Percentiles rank a stretch among this genome's conserved stretches.
These are phyloP conservation scores for Morpho helenor DNA, from an alignment of 2,888 invertebrate species.

Conservation along the genomic window DNA sequence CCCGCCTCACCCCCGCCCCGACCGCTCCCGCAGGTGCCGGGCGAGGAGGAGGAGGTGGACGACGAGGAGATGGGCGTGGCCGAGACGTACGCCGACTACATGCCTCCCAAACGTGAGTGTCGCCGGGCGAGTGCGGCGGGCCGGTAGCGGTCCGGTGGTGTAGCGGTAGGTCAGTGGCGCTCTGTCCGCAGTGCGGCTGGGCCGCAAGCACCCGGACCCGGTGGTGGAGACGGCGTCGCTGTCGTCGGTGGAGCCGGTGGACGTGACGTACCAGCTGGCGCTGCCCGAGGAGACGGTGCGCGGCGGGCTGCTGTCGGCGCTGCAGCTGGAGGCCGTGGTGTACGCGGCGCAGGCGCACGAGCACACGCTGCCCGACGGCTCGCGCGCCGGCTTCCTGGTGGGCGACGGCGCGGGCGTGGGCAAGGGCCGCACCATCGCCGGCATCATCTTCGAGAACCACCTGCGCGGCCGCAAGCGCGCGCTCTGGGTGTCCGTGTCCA, in stretches of 20 bases:
- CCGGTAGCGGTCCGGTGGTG: no score
- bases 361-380: slow-evolving; percentile 91
- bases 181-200: slow-evolving; percentile 88
- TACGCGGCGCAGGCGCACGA: slow-evolving; percentile 99
- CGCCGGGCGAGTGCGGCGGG: slow-evolving; percentile 90
- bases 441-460: slow-evolving; percentile 98
- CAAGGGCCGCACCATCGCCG: slow-evolving; percentile 98
- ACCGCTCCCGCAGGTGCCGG: slow-evolving; percentile 50
- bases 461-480: slow-evolving; percentile 94
- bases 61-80: slow-evolving; percentile 98
- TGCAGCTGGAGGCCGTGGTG: slow-evolving; percentile 98
- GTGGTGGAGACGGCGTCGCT: slow-evolving; percentile 99
- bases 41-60: slow-evolving; percentile 90
- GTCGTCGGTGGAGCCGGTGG: slow-evolving; percentile 96
- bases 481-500: slow-evolving; percentile 99
- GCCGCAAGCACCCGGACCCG: slow-evolving; percentile 97
- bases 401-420: slow-evolving; percentile 99
- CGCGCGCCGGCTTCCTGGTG: slow-evolving; percentile 97
- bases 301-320: slow-evolving; percentile 92
- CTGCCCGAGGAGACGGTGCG: slow-evolving; percentile 92
- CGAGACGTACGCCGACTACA: slow-evolving; percentile 98
- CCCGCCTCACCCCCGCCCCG: neutral
- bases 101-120: slow-evolving; percentile 93
- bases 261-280: slow-evolving; percentile 92
- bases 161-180: neutral